Base-by-base conservation (phyloP, 2,113 vertebrate species). In the Melanotaenia duboulayi region DNA sequence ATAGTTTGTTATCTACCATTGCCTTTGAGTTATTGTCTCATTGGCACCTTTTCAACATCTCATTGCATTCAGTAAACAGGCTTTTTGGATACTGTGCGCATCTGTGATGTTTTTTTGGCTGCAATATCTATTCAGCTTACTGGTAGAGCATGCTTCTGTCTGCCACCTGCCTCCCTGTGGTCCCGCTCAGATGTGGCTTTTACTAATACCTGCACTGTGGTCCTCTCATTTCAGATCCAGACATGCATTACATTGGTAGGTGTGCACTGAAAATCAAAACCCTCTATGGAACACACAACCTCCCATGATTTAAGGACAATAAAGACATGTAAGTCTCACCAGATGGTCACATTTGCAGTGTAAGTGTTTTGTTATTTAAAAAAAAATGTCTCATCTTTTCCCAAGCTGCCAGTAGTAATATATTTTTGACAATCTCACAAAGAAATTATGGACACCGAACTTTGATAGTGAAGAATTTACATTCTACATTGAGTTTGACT, bases 181-280 rank as follows among this genome's bases (percentile, higher is more conserved):
- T 40, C 54, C 20, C 32, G 74, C 76, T 91, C 24, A 80, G 89
- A 87, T 87, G 90, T 88, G 91, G 89, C 77, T 87, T 78, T 71
- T 50, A 68, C 75, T 84, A 91, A 84, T 83, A 88, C 88, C 76
- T 54, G 56, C 77, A 44, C 44, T 35, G 64, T 63, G 78, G 68
- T 74, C 74, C 64, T 79, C 79, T 84, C 61, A 69, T 78, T 81
- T 70, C 65, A 72, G 52, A 51, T 63, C 61, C 81, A 70, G 83
- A 61, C 84, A 52, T 59, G 80, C 23, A 49, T 66, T 35, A 62
- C 72, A 70, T 82, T 67, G 66, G 76, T 79, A 86, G 82, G 80
- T 82, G 82, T 76, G 58, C 63, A 35, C 44, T 40, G 58, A 83
- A 77, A 82, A 86, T 86, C 77, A 89, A 91, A 88, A 44, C 46